Evolutionary conservation across 2,888 invertebrate species (phyloP).

Genomic region (Smittia aterrima): DNA sequence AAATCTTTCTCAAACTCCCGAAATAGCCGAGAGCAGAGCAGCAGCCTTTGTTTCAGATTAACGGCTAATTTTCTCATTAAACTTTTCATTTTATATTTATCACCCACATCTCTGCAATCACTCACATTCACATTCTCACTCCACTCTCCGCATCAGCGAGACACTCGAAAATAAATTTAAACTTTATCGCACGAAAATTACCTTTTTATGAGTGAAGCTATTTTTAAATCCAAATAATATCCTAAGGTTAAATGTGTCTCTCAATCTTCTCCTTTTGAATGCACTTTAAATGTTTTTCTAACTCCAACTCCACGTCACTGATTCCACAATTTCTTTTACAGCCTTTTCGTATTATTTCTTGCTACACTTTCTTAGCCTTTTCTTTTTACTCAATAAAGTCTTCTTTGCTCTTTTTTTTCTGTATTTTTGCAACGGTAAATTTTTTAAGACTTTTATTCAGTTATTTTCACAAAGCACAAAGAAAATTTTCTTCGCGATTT

Average conservation of each 20-base stretch:
- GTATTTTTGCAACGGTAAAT: conserved; percentile 38
- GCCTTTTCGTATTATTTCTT: conserved; percentile 18
- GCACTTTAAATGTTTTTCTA: background rate
- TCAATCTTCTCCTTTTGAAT: background rate
- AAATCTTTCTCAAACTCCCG: background rate
- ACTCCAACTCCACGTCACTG: conserved; percentile 35
- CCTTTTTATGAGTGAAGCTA: no score
- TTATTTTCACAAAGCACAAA: conserved; percentile 8
- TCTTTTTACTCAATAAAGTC: conserved; percentile 9
- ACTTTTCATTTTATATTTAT: conserved; percentile 6
- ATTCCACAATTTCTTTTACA: conserved; percentile 33
- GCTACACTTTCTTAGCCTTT: conserved; percentile 26
- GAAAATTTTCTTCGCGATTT: background rate
- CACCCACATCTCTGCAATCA: conserved; percentile 6
- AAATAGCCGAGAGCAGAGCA: background rate
- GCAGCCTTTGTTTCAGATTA: background rate
- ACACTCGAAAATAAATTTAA: no score
- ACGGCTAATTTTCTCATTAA: conserved; percentile 5
- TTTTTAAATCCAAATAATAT: no score
- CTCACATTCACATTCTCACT: background rate
- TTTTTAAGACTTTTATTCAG: conserved; percentile 30
- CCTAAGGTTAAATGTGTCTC: background rate
- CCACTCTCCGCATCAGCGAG: background rate
- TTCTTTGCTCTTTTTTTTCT: background rate
- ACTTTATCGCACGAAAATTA: no score